Evolutionary conservation across 2,113 vertebrate species (phyloP).

Genomic region (Emberiza fucata): DNA sequence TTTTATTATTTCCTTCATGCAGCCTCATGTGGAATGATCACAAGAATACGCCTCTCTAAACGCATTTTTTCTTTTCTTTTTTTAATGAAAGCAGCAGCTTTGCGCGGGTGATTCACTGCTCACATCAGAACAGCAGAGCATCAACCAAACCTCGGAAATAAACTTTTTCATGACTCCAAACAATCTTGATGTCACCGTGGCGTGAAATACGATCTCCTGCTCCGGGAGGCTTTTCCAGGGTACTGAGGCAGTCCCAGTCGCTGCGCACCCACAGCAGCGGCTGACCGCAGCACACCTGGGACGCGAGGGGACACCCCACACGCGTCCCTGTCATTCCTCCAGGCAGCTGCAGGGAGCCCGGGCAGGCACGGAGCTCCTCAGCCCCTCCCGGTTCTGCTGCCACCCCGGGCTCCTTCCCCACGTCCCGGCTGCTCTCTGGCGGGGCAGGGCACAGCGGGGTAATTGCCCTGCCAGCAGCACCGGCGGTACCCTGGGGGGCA

Average conservation of each 20-base stretch:
- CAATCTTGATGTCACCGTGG: rapidly evolving
- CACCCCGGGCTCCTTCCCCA: no score
- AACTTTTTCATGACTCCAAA: background rate
- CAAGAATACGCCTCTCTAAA: rapidly evolving
- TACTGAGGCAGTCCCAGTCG: rapidly evolving
- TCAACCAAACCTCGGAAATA: background rate
- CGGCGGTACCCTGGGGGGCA: rapidly evolving
- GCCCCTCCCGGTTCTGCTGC: background rate
- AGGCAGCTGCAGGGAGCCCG: no score
- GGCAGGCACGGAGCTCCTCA: background rate
- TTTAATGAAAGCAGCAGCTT: background rate
- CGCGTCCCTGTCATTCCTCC: background rate
- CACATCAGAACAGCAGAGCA: rapidly evolving
- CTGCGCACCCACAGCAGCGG: rapidly evolving
- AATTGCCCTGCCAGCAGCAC: background rate
- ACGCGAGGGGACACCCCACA: background rate
- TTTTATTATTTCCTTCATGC: background rate
- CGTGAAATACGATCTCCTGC: rapidly evolving
- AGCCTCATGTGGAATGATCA: rapidly evolving
- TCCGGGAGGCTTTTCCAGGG: no score
- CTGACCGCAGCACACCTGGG: rapidly evolving
- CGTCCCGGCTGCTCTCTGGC: rapidly evolving
- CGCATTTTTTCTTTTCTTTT: rapidly evolving
- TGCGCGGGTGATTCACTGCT: rapidly evolving
- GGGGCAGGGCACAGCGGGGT: rapidly evolving